Base-by-base conservation (phyloP, 2,797 vertebrate genomes). In the Denticeps clupeoides region DNA sequence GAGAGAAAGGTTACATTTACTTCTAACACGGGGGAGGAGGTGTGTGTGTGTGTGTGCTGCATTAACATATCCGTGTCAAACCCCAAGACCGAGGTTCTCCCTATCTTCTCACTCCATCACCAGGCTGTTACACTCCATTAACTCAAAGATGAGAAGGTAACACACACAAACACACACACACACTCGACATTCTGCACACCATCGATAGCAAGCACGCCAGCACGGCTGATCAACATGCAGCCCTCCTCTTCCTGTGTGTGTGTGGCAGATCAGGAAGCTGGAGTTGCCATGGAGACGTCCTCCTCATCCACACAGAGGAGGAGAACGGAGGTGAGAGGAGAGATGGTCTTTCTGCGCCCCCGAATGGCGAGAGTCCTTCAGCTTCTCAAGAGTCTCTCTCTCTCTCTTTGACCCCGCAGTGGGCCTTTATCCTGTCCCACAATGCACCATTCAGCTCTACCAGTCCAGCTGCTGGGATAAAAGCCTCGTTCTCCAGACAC, bases 1-100 rank as follows among this genome's bases (percentile, higher is more conserved):
- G 56, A 74, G 3, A 80, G 68, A 69, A 1, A 63, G 32, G n/a
- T n/a, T 10, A 51, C 22, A 47, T 42, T 49, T 18, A 4, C n/a
- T n/a, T n/a, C n/a, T n/a, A n/a, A n/a, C n/a, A n/a, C n/a, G n/a
- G n/a, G n/a, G n/a, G n/a, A n/a, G n/a, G n/a, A n/a, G n/a, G 19
- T 19, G 31, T 41, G 23, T 31, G 28, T 25, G 40, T 40, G 40
- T 43, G 32, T 28, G 40, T 41, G 15, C 41, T 21, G 16, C 13
- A 23, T 11, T 46, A 31, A 52, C 47, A 53, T 13, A 19, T 27
- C 47, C 45, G 49, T 62, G 49, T 48, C 47, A 59, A 49, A 35
- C 51, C 8, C 29, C n/a, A 15, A 32, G 47, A 49, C 45, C 42
- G 49, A 27, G 58, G 4, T 25, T 27, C 49, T 23, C 19, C 13